Percentiles rank a stretch among this genome's conserved stretches.
phyloP scores from a whole-genome alignment of 2,888 invertebrate genomes.

The Chorisops tibialis region DNA sequence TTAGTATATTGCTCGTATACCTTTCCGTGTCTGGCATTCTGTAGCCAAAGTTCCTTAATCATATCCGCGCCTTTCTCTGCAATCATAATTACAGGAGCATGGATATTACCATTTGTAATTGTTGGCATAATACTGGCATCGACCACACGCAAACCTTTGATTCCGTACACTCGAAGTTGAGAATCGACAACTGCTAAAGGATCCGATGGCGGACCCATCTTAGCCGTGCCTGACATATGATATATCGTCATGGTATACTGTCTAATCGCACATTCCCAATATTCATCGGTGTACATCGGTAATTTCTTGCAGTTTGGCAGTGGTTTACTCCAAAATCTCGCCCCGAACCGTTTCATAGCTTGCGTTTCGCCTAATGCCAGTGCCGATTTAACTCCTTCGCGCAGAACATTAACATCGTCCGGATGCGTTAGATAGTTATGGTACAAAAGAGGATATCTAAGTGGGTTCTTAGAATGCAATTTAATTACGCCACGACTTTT shows the following conservation, averaged over 20 bases:
- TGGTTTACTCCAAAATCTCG: conserved; percentile 69
- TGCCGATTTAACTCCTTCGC: conserved; percentile 84
- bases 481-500: conserved; percentile 80
- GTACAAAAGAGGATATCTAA: conserved; percentile 80
- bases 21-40: conserved; percentile 34
- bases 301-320: conserved; percentile 81
- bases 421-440: conserved; percentile 90
- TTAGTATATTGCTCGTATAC: neutral
- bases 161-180: conserved; percentile 70
- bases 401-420: conserved; percentile 75
- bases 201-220: conserved; percentile 77
- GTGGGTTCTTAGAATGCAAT: conserved; percentile 65
- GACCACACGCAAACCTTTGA: conserved; percentile 75
- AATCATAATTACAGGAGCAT: conserved; percentile 85
- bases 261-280: conserved; percentile 79
- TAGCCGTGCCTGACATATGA: conserved; percentile 78
- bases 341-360: conserved; percentile 74
- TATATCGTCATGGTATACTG: conserved; percentile 88
- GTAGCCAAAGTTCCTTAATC: conserved; percentile 69
- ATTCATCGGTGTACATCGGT: conserved; percentile 74
- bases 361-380: conserved; percentile 75
- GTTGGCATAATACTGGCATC: conserved; percentile 87
- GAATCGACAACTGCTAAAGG: conserved; percentile 80
- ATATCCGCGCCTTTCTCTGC: conserved; percentile 82
- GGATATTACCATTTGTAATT: conserved; percentile 82